A percentile compares a stretch with the other conserved stretches of the same genome.
These are phyloP conservation scores for Serinus canaria DNA, from an alignment of 2,113 vertebrate species.

Conservation along the genomic window DNA sequence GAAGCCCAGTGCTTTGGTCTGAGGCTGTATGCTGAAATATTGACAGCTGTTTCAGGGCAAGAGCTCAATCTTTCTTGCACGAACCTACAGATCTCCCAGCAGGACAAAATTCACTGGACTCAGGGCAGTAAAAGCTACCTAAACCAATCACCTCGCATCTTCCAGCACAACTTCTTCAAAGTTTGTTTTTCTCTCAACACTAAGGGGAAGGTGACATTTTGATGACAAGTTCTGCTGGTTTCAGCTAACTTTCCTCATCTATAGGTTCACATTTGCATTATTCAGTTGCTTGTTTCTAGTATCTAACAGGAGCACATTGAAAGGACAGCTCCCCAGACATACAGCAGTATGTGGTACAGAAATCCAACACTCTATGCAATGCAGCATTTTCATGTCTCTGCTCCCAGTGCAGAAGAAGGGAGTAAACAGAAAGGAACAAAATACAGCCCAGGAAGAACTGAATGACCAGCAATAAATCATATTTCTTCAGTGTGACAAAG, in stretches of 20 bases:
- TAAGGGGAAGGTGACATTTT: background rate
- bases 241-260: background rate
- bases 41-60: background rate
- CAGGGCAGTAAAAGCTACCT: background rate
- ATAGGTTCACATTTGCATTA: background rate
- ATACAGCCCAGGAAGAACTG: background rate
- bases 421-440: background rate
- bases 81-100: background rate
- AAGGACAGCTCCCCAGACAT: background rate
- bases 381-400: background rate
- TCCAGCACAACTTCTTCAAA: background rate
- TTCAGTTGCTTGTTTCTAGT: background rate
- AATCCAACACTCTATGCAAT: background rate
- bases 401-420: background rate
- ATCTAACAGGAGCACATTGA: background rate
- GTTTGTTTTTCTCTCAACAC: background rate
- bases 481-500: background rate
- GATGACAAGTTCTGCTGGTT: background rate
- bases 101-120: background rate
- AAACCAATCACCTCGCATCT: fast-evolving
- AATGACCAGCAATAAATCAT: background rate
- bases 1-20: background rate
- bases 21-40: background rate
- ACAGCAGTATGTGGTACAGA: background rate
- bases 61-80: background rate